These are phyloP conservation scores for Orchesella cincta DNA, from an alignment of 1,140 invertebrate genomes.

Conservation along the genomic window DNA sequence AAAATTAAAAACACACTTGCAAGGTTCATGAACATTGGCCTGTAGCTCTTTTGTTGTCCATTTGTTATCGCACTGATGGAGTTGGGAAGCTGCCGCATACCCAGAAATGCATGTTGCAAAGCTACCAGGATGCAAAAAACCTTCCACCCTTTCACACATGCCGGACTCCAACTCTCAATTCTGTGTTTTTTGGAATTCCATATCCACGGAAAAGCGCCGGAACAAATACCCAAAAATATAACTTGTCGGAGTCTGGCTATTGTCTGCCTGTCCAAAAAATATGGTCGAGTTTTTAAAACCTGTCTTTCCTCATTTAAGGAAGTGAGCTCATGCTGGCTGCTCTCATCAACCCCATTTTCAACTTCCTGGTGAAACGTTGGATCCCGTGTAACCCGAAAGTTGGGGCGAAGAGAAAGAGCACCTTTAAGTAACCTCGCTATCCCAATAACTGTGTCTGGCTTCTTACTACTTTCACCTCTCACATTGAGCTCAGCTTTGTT, in stretches of 20 bases:
- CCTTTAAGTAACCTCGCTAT: too few species aligned
- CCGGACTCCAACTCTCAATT: constrained; percentile 17
- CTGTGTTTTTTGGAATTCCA: constrained; percentile 9
- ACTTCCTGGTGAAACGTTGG: too few species aligned
- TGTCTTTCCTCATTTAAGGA: too few species aligned
- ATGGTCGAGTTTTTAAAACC: too few species aligned
- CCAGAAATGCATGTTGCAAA: constrained; percentile 5
- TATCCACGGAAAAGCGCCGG: constrained; percentile 30
- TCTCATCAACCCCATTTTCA: too few species aligned
- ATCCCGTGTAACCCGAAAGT: too few species aligned
- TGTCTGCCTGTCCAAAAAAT: constrained; percentile 24
- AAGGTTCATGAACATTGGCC: constrained; percentile 31
- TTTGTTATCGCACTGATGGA: neutral
- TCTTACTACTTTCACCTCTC: too few species aligned
- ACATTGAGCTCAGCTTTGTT: too few species aligned
- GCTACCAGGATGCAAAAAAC: constrained; percentile 28
- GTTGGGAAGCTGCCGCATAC: constrained; percentile 22
- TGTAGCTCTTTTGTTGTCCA: constrained; percentile 27
- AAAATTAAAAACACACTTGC: constrained; percentile 31
- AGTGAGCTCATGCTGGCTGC: too few species aligned
- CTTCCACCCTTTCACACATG: neutral
- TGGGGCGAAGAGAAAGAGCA: too few species aligned
- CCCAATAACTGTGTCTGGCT: too few species aligned
- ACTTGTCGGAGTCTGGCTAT: constrained; percentile 25
- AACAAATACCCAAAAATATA: neutral